Evolutionary conservation across 2,888 invertebrate genomes (phyloP), one percentile per base, ranked within the genome.

Genomic region (Perithous albicinctus): DNA sequence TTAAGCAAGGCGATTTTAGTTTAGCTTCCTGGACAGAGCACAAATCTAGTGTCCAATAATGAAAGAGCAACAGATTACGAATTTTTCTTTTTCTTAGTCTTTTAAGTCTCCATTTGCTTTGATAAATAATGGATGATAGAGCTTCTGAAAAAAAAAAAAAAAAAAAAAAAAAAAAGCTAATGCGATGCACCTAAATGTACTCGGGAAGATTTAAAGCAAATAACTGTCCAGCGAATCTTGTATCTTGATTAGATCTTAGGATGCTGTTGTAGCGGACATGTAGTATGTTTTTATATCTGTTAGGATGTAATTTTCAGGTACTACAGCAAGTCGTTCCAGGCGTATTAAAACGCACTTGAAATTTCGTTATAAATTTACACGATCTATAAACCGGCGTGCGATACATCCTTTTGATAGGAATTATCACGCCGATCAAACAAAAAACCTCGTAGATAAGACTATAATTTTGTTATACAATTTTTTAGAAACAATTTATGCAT

Each of bases 231-330:
- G n/a, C n/a, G 5, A 56, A 51, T 51, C n/a, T 67, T 67, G 51
- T 51, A 38, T 69, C n/a, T 69, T 32, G 20, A 38, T 56, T 35
- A 43, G 56, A 70, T 29, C 23, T 38, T 46, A 61, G 61, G 32
- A 32, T 32, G 18, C 18, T 10, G 18, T 20, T 46, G 10, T 26
- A 38, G 41, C 26, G 26, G 46, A 64, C 1, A n/a, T 51, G 23
- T 23, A 32, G 12, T 54, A n/a, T 29, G 35, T 63, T 69, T 48
- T 18, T 35, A 35, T 26, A 23, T 73, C 20, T 23, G 26, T 69
- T 29, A 70, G 64, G 48, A 59, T 59, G 48, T 73, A 64, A 74
- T 75, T 72, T 51, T 66, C 70, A 59, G 70, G 78, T 72, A 32
- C 41, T 18, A 10, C 43, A 54, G 56, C 46, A 3, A 73, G 51